A percentile compares a stretch with the other conserved stretches of the same genome.
phyloP scores from a whole-genome alignment of 2,797 vertebrate species.

The Crocidura indochinensis region DNA sequence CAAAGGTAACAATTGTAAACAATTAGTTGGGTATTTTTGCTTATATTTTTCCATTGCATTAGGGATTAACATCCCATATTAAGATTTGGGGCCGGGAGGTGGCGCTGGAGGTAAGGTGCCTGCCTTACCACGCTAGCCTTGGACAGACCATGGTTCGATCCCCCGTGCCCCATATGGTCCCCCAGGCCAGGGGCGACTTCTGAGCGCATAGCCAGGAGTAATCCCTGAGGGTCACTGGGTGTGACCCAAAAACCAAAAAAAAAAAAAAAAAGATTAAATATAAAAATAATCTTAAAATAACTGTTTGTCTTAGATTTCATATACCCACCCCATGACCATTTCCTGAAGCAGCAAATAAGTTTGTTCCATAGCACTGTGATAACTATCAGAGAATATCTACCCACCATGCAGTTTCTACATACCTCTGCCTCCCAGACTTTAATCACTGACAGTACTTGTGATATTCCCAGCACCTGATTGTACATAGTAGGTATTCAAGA shows the following conservation, averaged over 20 bases:
- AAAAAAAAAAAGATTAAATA: no score
- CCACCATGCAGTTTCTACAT: neutral
- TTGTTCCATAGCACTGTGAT: neutral
- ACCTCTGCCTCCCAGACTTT: neutral
- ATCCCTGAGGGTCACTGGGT: no score
- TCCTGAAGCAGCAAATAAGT: slow-evolving; percentile 39
- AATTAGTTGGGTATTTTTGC: neutral
- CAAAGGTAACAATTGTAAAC: slow-evolving; percentile 51
- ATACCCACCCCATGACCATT: slow-evolving; percentile 4
- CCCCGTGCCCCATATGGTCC: no score
- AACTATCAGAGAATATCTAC: neutral
- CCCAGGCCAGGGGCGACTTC: no score
- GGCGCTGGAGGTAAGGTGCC: no score
- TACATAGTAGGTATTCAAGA: slow-evolving; percentile 30
- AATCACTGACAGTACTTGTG: slow-evolving; percentile 14
- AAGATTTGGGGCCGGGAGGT: no score
- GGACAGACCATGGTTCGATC: no score
- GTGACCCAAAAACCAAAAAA: no score
- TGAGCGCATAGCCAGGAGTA: no score
- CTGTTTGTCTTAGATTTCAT: slow-evolving; percentile 63
- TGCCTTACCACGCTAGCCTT: no score
- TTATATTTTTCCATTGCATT: slow-evolving; percentile 24
- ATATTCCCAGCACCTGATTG: slow-evolving; percentile 40
- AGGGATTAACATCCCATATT: slow-evolving; percentile 36
- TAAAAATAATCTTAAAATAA: slow-evolving; percentile 46